Percentiles rank a stretch among this genome's conserved stretches.
phyloP scores from a whole-genome alignment of 2,113 vertebrate species.

The Helogale parvula region DNA sequence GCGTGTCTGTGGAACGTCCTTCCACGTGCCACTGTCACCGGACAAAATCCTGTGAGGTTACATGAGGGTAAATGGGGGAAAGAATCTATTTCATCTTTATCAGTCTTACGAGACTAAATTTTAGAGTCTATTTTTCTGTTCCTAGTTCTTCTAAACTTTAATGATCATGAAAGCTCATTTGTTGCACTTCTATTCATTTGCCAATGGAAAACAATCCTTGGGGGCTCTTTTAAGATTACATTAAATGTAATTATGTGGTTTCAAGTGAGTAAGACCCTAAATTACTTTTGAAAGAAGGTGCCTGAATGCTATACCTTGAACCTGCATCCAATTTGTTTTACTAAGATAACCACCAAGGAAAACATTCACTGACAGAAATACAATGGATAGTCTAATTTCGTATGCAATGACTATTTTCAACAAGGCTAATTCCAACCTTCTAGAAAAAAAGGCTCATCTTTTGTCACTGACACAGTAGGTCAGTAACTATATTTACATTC shows the following conservation, averaged over 20 bases:
- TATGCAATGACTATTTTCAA: constrained; percentile 53
- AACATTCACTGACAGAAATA: constrained; percentile 69
- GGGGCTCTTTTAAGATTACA: constrained; percentile 54
- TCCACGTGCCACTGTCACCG: neutral
- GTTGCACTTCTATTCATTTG: constrained; percentile 7
- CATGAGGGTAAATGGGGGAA: neutral
- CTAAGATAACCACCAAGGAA: constrained; percentile 55
- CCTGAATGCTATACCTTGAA: constrained; percentile 53
- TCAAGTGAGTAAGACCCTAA: constrained; percentile 66
- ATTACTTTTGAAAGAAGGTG: constrained; percentile 71
- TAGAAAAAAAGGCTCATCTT: constrained; percentile 58
- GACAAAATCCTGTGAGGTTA: neutral
- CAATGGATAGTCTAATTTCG: constrained; percentile 61
- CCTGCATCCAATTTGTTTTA: constrained; percentile 68
- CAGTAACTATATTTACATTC: constrained; percentile 64
- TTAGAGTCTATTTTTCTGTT: neutral
- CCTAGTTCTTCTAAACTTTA: neutral
- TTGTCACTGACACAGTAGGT: constrained; percentile 53
- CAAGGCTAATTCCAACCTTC: constrained; percentile 17
- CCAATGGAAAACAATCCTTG: neutral
- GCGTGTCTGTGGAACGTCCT: too few relatives aligned
- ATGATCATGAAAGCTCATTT: constrained; percentile 32
- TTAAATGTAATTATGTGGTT: constrained; percentile 66
- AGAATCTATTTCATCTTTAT: neutral
- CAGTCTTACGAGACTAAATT: neutral